Conservation (phyloP, 2,888 invertebrate species). For the Amblyteles armatorius region DNA sequence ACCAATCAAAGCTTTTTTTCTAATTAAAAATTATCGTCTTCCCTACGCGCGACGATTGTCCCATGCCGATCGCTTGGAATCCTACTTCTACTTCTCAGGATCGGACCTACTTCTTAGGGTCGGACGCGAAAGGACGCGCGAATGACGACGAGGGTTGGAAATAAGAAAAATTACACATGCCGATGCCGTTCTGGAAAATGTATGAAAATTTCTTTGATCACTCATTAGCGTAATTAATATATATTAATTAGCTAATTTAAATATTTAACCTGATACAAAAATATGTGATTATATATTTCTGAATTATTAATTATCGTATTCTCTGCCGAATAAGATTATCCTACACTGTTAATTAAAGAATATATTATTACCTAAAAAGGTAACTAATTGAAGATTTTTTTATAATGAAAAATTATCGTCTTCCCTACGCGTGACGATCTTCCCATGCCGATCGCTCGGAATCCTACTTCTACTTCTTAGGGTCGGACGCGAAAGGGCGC, state of each 20-base stretch:
- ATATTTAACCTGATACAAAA: no score
- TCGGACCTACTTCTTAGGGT: background rate
- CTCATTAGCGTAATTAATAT: background rate
- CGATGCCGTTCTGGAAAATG: background rate
- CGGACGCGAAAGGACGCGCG: background rate
- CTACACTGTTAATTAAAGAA: no score
- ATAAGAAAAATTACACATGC: background rate
- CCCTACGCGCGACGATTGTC: background rate
- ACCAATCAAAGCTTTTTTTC: no score
- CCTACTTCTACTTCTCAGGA: background rate
- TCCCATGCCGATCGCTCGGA: background rate
- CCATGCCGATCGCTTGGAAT: background rate
- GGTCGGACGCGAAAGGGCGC: background rate
- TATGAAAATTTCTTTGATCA: background rate
- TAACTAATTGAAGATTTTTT: no score
- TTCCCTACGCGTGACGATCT: background rate
- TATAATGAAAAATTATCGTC: no score
- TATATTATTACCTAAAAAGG: no score
- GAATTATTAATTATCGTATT: background rate
- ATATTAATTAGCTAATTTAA: no score
- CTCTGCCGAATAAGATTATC: no score
- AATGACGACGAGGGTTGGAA: slow-evolving; percentile 7
- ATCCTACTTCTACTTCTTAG: background rate
- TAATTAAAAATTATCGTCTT: background rate
- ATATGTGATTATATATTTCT: background rate